Base-by-base conservation (phyloP, 2,797 vertebrate species). In the Micropoecilia bifurca region DNA sequence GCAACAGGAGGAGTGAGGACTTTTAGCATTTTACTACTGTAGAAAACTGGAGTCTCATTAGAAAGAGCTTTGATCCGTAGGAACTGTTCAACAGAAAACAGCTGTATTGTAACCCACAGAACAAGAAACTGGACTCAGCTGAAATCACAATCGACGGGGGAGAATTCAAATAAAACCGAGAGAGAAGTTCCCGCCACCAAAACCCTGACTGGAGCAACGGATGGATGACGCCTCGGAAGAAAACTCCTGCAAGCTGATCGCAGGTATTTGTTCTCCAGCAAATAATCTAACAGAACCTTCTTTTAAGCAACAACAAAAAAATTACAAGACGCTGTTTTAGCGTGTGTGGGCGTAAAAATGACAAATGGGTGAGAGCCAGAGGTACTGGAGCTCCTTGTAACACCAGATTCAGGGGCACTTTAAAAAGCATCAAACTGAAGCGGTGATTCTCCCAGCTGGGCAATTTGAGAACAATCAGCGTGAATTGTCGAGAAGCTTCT, bases 401-500 rank as follows among this genome's bases (percentile, higher is more conserved):
- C 93, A 30, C 86, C n/a, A 71, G 91, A 90, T 93, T 92, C 90
- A 73, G 84, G 90, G 86, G 86, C 90, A 94, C 91, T 93, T 95
- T 89, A 90, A 90, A 90, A 90, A 90, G 82, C 82, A 81, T 92
- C 91, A 83, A 88, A 83, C 83, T 79, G 86, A 91, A 89, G 84
- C 89, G 87, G 90, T 87, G 92, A 92, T 91, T 89, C 91, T 92
- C 85, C 90, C 90, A 90, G 90, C 85, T 75, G 90, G 80, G 86
- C 91, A 93, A 94, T 95, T 94, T 93, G 83, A 91, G 90, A 94
- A 94, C 93, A 94, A 96, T 95, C 93, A 94, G 85, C 78, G 80
- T 33, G 85, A 92, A 94, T 92, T 92, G 94, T 94, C 71, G 74
- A 89, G 90, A 82, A 83, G 88, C 84, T 93, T 82, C 81, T 90